Base-by-base conservation (phyloP, 2,113 vertebrate species). In the Melanocharis versteri region DNA sequence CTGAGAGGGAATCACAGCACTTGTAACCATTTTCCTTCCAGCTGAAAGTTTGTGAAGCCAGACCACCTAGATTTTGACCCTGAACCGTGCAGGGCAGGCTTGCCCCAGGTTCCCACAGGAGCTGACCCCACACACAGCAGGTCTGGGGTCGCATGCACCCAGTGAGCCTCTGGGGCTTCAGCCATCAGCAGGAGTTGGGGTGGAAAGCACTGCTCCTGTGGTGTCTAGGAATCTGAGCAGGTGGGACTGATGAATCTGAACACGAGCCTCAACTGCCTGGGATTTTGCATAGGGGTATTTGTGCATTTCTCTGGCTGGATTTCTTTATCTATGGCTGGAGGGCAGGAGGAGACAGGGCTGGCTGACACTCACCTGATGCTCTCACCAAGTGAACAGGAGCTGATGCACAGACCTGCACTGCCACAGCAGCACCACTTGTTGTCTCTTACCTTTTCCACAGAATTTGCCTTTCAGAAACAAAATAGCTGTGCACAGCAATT, bases 391-490 rank as follows among this genome's bases (percentile, higher is more conserved):
- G 3, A 3, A 16, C 24, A 20, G 22, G n/a, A 47, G 22, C 45
- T 4, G 2, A 37, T 1, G 40, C 18, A 48, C 33, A 24, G 35
- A 51, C 15, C 44, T 17, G 69, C 6, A 4, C 17, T 37, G 53
- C 24, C 77, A 51, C 78, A 61, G 7, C 12, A 42, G 60, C 47
- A 45, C 23, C 4, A 2, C 90, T 76, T 92, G 82, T 60, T 90
- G 62, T 44, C 39, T 90, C 76, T 11, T 47, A 81, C 48, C 64
- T 81, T 80, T 47, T 64, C 56, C 62, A 73, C 2, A 6, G 69
- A 71, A 60, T 93, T 77, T 86, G 54, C 82, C 92, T 95, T 96
- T 92, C 72, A 68, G 93, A 83, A 89, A 56, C 11, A 78, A 93
- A 96, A 75, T 17, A 83, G 80, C 88, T 57, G 50, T 23, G 37